Percentiles rank a stretch among this genome's conserved stretches.
Evolutionary conservation across 1,140 invertebrate genomes (phyloP).

Genomic region (Teleogryllus occipitalis): DNA sequence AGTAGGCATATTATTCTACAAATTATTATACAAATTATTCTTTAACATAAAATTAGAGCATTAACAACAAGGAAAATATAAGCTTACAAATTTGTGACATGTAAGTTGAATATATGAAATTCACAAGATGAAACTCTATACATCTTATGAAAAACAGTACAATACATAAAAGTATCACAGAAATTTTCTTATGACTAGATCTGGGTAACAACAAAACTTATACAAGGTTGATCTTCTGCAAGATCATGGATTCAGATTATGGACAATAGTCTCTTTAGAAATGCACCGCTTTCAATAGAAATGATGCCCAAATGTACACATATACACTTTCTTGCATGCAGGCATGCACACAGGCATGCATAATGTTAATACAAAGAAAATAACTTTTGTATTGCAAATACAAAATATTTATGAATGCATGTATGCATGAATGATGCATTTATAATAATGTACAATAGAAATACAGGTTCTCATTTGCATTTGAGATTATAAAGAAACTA

Average conservation of each 20-base stretch:
- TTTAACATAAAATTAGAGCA: conserved; percentile 1
- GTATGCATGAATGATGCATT: background rate
- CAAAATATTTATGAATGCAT: background rate
- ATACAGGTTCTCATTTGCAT: background rate
- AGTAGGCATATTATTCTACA: conserved; percentile 2
- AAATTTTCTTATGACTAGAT: conserved; percentile 21
- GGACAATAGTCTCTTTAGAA: background rate
- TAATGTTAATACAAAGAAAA: background rate
- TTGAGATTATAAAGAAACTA: conserved; percentile 8
- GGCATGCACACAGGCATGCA: background rate
- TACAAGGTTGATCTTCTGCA: conserved; percentile 10
- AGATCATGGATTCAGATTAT: background rate
- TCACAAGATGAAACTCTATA: conserved; percentile 13
- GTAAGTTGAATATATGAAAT: background rate
- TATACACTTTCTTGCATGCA: background rate
- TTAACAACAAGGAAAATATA: background rate
- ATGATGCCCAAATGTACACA: background rate
- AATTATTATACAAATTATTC: conserved; percentile 7
- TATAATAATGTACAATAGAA: background rate
- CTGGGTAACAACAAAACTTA: conserved; percentile 20
- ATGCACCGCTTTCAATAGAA: background rate
- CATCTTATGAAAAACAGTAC: conserved; percentile 16
- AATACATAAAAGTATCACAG: conserved; percentile 21
- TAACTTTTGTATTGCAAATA: background rate
- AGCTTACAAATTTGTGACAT: conserved; percentile 12